Conservation (phyloP, 2,797 vertebrate species). For the Danionella dracula region DNA sequence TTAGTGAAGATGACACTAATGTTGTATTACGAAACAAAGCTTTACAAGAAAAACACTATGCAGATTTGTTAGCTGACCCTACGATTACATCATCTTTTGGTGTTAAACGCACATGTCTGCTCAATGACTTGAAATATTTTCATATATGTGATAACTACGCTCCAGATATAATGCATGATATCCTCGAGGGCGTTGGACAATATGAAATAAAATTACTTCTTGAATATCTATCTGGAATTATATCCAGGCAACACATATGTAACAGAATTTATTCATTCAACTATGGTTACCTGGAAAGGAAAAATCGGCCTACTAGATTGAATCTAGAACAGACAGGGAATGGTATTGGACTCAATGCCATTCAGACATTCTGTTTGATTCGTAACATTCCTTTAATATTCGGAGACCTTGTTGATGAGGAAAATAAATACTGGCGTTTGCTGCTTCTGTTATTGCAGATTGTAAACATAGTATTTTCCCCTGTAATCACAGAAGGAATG, state of each 20-base stretch:
- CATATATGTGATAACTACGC: conserved; percentile 37
- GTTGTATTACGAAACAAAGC: conserved; percentile 37
- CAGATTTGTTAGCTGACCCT: conserved; percentile 26
- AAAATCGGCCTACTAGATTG: neutral
- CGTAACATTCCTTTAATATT: neutral
- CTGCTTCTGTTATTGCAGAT: neutral
- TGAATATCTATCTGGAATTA: conserved; percentile 19
- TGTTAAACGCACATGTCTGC: conserved; percentile 32
- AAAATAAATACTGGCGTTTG: neutral
- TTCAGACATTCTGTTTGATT: conserved; percentile 7
- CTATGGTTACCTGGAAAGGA: conserved; percentile 26
- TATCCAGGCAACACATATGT: neutral
- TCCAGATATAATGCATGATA: conserved; percentile 30
- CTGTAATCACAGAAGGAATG: neutral
- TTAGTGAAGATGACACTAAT: conserved; percentile 37
- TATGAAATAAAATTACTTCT: conserved; percentile 43
- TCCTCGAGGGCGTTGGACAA: neutral
- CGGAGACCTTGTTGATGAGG: neutral
- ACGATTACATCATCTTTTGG: conserved; percentile 40
- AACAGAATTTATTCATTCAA: conserved; percentile 35
- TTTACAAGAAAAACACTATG: conserved; percentile 39
- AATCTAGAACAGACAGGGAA: neutral
- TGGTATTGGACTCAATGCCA: conserved; percentile 5
- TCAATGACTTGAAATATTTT: conserved; percentile 31
- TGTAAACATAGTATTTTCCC: conserved; percentile 14